These are phyloP conservation scores for Pollenia amentaria DNA, from an alignment of 2,888 invertebrate genomes.

Conservation along the genomic window DNA sequence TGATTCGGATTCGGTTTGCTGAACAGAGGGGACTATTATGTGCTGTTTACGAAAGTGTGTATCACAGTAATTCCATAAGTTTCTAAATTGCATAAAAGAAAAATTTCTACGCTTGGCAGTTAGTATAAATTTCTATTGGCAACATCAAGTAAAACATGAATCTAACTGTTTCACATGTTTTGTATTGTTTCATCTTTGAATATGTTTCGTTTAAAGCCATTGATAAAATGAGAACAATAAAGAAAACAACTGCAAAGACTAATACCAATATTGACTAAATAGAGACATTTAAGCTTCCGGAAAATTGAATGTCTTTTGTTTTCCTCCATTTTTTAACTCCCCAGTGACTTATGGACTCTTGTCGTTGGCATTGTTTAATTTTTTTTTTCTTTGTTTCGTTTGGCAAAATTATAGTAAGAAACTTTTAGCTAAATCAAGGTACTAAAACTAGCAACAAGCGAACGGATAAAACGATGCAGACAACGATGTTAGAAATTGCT, in stretches of 20 bases:
- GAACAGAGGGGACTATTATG: too few relatives aligned
- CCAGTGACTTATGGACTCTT: slow-evolving; percentile 60
- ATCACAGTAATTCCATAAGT: neutral
- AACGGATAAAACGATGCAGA: slow-evolving; percentile 23
- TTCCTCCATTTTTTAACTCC: slow-evolving; percentile 54
- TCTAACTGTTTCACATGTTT: slow-evolving; percentile 25
- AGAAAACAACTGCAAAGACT: slow-evolving; percentile 42
- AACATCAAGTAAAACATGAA: slow-evolving; percentile 5
- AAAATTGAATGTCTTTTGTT: slow-evolving; percentile 62
- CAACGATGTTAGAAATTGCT: slow-evolving; percentile 64
- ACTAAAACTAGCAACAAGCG: slow-evolving; percentile 28
- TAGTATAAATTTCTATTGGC: slow-evolving; percentile 1
- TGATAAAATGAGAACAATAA: slow-evolving; percentile 29
- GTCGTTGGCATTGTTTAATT: slow-evolving; percentile 33
- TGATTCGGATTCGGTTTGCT: too few relatives aligned
- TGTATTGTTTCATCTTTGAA: slow-evolving; percentile 31
- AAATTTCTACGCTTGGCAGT: neutral
- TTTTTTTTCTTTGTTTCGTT: slow-evolving; percentile 6
- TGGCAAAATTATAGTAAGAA: slow-evolving; percentile 9
- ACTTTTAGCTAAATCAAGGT: slow-evolving; percentile 59
- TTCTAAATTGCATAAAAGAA: neutral
- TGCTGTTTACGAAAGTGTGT: neutral
- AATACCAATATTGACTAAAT: slow-evolving; percentile 65
- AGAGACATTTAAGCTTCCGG: slow-evolving; percentile 68
- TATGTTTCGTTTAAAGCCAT: slow-evolving; percentile 38